Evolutionary conservation across 2,113 vertebrate species (phyloP).

Genomic region (Pampusana beccarii): DNA sequence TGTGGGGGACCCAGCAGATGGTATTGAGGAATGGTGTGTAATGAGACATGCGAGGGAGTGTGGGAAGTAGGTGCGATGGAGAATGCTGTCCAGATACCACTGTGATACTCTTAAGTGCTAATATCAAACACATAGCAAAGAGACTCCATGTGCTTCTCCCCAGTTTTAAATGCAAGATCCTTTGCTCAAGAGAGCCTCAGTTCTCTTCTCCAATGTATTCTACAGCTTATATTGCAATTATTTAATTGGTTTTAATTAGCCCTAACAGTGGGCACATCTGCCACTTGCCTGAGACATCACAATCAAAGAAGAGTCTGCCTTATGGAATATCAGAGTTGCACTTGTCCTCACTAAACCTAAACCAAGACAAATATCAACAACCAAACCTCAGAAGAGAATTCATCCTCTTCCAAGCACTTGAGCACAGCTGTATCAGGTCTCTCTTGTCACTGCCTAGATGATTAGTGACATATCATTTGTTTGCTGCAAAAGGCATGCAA

Average conservation of each 20-base stretch:
- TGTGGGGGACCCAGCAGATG: slow-evolving; percentile 37
- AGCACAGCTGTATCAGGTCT: slow-evolving; percentile 23
- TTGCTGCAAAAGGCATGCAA: slow-evolving; percentile 34
- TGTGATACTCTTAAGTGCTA: neutral
- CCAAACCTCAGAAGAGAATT: neutral
- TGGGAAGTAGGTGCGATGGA: slow-evolving; percentile 22
- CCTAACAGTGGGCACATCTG: neutral
- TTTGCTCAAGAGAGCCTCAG: neutral
- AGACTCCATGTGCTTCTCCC: fast-evolving
- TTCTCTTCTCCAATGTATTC: neutral
- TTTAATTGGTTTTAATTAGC: slow-evolving; percentile 7
- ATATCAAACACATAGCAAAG: neutral
- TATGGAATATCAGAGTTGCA: neutral
- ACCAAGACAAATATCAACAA: neutral
- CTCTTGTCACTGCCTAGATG: neutral
- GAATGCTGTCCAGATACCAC: neutral
- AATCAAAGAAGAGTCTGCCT: neutral
- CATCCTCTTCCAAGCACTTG: neutral
- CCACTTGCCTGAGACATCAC: neutral
- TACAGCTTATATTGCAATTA: neutral
- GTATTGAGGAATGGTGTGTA: neutral
- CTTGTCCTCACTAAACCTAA: neutral
- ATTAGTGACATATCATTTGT: slow-evolving; percentile 37
- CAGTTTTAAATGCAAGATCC: neutral
- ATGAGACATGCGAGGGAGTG: neutral